Evolutionary conservation across 2,113 vertebrate species (phyloP), one percentile per base, ranked within the genome.

Genomic region (Aspiorhynchus laticeps): DNA sequence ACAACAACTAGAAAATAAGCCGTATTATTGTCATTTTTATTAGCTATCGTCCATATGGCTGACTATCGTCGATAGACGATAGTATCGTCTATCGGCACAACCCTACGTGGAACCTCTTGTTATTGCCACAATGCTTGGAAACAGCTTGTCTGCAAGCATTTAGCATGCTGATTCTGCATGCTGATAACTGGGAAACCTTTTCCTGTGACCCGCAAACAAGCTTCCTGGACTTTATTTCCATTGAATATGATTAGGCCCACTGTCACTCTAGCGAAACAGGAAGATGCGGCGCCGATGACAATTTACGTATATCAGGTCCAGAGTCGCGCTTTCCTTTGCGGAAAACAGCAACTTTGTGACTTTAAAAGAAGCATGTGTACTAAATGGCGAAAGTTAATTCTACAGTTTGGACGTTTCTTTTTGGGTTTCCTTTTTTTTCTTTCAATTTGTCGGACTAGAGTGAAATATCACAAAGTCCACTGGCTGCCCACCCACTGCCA

Each of bases 311-410:
- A 95, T 95, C 91, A 93, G 91, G 84, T 91, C 89, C 75, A 87
- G 90, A 88, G 92, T 91, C 90, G 94, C 91, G 92, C 91, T 96
- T 75, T 10, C 94, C 88, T 85, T 56, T 87, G 8, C 17, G 95
- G 89, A 96, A 94, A 96, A 96, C 93, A 85, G 90, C 89, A 14
- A 51, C 86, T 92, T 93, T 93, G 93, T 95, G 92, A 93, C 91
- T 92, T 93, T 93, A n/a, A 96, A 96, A 95, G 94, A 93, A 94
- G 89, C 92, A 82, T 53, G 65, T 33, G 24, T 83, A 90, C 93
- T 94, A 95, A 95, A 93, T 89, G 94, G 92, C 94, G 92, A 88
- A 95, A 96, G 96, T 96, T 90, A 94, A 96, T 95, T 95, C 91
- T 89, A 95, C 94, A 96, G 96, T 95, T 94, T 91, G 93, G 90